Evolutionary conservation across 2,797 vertebrate genomes (phyloP).

Genomic region (Picus viridis): DNA sequence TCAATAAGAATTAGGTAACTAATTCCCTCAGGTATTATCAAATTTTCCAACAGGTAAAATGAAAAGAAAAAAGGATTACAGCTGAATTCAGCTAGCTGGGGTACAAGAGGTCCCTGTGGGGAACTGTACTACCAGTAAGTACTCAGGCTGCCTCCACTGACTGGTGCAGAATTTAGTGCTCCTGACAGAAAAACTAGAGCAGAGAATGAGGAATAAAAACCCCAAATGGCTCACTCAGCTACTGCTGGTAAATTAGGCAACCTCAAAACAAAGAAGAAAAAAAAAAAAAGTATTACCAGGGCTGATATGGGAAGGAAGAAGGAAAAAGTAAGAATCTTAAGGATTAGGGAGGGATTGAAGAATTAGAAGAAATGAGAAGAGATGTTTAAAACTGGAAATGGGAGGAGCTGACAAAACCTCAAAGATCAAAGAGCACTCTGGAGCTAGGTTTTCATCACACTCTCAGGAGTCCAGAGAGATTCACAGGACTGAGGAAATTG

Average conservation of each 20-base stretch:
- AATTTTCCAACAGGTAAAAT: constrained; percentile 28
- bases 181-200: constrained; percentile 3
- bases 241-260: neutral
- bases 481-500: neutral
- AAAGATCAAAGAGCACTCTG: neutral
- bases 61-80: neutral
- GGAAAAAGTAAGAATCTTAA: neutral
- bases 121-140: neutral
- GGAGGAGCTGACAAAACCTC: neutral
- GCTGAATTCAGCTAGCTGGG: neutral
- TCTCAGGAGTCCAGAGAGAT: neutral
- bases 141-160: neutral
- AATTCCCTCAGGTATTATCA: constrained; percentile 35
- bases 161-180: constrained; percentile 8
- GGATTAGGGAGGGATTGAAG: neutral
- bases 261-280: neutral
- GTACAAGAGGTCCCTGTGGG: neutral
- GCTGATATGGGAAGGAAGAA: neutral
- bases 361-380: neutral
- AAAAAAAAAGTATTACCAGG: neutral
- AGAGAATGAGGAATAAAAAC: neutral
- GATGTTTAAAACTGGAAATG: neutral
- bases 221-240: neutral
- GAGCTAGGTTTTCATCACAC: neutral
- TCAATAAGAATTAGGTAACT: constrained; percentile 31